Base-by-base conservation (phyloP, 2,797 vertebrate species). In the Ficedula albicollis region DNA sequence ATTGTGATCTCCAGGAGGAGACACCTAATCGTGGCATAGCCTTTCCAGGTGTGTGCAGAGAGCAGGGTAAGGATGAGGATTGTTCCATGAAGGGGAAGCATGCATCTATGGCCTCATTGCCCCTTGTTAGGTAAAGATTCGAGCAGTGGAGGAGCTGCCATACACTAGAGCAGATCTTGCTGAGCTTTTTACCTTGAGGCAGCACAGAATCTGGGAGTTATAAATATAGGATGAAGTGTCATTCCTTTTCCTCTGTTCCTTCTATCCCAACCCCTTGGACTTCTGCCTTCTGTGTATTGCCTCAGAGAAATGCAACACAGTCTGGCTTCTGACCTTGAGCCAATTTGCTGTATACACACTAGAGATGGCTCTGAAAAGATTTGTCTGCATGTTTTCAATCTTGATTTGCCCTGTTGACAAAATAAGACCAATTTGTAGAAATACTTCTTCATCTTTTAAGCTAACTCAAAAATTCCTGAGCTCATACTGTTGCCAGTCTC, bases 191-290 rank as follows among this genome's bases (percentile, higher is more conserved):
- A 60, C 67, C 82, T 78, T 17, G 34, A 78, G 73, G 79, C 52
- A 93, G 34, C 62, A 80, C 55, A 67, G 83, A 69, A 84, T 90
- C 63, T 86, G 66, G 27, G 16, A 95, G 73, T 43, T 72, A 67
- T 5, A 90, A 67, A 79, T 67, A 36, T 0, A 56, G 55, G n/a
- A 66, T 84, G 69, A 89, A 88, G 55, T 73, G 55, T 84, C 58
- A 51, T 74, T 83, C 26, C 34, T 41, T 90, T 75, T 79, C 20
- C 22, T 59, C 34, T 75, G 29, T 72, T 43, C 39, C 75, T 60
- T 80, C 22, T 75, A 36, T 62, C 39, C 46, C 73, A 48, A 27
- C n/a, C 18, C 43, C 29, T 81, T 78, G 80, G 39, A 81, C 18
- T 30, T 68, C 41, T 70, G 10, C 49, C 46, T 54, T 90, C 67